Evolutionary conservation across 2,113 vertebrate species (phyloP), one percentile per base, ranked within the genome.

Genomic region (Glaucidium brasilianum): DNA sequence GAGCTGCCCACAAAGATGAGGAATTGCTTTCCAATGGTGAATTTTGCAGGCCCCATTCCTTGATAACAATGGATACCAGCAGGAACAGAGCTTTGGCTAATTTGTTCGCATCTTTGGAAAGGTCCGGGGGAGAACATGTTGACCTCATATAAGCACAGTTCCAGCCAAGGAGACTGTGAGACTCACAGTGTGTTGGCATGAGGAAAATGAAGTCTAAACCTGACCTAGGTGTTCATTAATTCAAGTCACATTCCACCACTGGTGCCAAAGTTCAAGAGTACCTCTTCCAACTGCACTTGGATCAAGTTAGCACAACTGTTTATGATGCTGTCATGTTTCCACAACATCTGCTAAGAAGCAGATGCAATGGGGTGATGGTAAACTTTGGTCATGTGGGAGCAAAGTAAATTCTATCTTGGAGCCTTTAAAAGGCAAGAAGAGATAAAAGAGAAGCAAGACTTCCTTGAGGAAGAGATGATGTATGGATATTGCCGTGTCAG

Each of bases 351-450:
- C 93, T 87, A 76, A 85, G 86, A 62, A 90, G 53, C 39, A 91
- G 66, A 81, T n/a, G 81, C 60, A 88, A 45, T 32, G 49, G 62
- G 35, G 34, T 78, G 67, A 85, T 13, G 29, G 90, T 84, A 96
- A 95, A 64, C 29, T 80, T 74, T 53, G 62, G 55, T 93, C 89
- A 80, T 3, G 21, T 50, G 47, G 53, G 41, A 95, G 84, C 41
- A 72, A 71, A 95, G 87, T 41, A 80, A 95, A 75, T 64, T 58
- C 81, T 74, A 60, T 71, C 62, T 60, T 23, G 43, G 63, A 91
- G 85, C 58, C 90, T 81, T 78, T 92, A 84, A 91, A 94, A 79
- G 87, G 41, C 74, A 82, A 95, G 53, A 95, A 92, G 92, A 96
- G n/a, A 96, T 78, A 89, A 96, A 87, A 87, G 26, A 56, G 73